Evolutionary conservation across 92 coral and sea anemone genomes (phyloP), one percentile per base, ranked within the genome.

Genomic region (Montipora capitata): DNA sequence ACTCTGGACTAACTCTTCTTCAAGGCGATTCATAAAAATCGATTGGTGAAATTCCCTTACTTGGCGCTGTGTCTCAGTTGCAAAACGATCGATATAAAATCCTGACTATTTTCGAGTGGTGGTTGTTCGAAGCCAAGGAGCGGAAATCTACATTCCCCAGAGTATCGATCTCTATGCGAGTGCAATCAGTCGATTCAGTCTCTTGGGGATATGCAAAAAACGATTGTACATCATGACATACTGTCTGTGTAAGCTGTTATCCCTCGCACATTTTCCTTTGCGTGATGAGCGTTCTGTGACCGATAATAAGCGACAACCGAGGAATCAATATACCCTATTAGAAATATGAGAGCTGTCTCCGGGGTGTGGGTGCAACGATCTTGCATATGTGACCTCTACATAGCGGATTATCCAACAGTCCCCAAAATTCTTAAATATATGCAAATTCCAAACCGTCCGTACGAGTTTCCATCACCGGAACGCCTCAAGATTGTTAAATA

Each of bases 341-440:
- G 87, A 82, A 71, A 82, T 82, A 82, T 71, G 87, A 82, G 87
- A 56, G 61, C 64, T 61, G 16, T 66, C 58, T 59, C 71, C 41
- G 79, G 87, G 87, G 87, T 82, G 87, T 82, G 87, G 87, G 79
- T 78, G 17, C 79, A 72, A 68, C 18, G 12, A 45, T 72, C 8
- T 40, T 38, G 57, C 15, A 73, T 73, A 58, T 41, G 58, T 72
- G 87, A 82, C 72, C 87, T 82, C 79, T 27, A 27, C 20, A 5
- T 5, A 40, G 16, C n/a, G 48, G 64, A 15, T 20, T 68, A 56
- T 59, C 43, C 11, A 40, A 71, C 71, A 58, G 79, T 58, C 79
- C 79, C 10, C 57, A 48, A 82, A 71, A 71, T 82, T 82, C 70
- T 57, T 82, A 82, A 82, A 57, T 82, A 71, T 71, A 82, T 82